Evolutionary conservation across 2,888 invertebrate species (phyloP), one percentile per base, ranked within the genome.

Genomic region (Volucella zonaria): DNA sequence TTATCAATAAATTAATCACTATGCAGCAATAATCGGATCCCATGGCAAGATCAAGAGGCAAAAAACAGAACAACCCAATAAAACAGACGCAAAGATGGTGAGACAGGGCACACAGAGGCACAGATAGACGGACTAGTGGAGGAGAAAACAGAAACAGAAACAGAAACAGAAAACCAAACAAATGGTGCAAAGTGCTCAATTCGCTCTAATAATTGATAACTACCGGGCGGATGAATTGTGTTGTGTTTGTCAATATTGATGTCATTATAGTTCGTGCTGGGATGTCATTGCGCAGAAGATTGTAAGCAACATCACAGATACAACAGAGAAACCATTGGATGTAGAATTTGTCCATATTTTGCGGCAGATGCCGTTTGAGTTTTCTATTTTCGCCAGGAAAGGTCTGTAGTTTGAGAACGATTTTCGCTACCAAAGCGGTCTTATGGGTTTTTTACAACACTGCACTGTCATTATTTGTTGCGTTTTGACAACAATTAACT

Each of bases 181-280:
- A 75, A 75, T 75, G 75, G 75, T 66, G 66, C 51, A 66, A 76
- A 76, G 51, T 68, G 59, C 68, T 76, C 68, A 76, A 68, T 76
- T 68, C 76, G 76, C 76, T 76, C 76, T 76, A 76, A 76, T 76
- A 76, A 76, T 76, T 76, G 76, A 76, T 76, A 76, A 76, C 76
- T 76, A 68, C 76, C 76, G 76, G 76, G 61, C 67, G 68, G 61
- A 76, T 76, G 67, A 67, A 67, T 75, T 66, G 75, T 75, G 38
- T 51, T 59, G 54, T 68, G 68, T 58, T 51, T 61, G 47, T 40
- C 23, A 12, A 56, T 52, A 40, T 54, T 38, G 38, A 12, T 43
- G 59, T 51, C 47, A 42, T 59, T 15, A 43, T 49, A 18, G 45
- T 67, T 67, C 59, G 59, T 59, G 75, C 51, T 67, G 8, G 31